Conservation (phyloP, 2,113 vertebrate species). For the Petrocephalus zakoni region DNA sequence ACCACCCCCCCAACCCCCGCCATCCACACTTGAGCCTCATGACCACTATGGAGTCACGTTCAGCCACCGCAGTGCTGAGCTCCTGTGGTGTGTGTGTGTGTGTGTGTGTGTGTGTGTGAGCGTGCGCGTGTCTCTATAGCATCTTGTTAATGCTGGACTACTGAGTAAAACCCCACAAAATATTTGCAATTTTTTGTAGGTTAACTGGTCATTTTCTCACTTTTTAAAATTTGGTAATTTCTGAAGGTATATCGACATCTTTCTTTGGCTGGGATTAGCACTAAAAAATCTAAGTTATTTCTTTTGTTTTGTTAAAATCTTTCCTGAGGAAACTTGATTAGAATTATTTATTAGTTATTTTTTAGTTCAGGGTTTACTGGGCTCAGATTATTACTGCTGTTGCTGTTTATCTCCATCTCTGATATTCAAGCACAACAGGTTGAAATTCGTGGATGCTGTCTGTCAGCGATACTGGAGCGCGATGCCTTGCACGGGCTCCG, state of each 20-base stretch:
- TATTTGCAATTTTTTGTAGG: not conserved
- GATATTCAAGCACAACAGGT: slow-evolving; percentile 20
- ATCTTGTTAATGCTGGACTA: slow-evolving; percentile 22
- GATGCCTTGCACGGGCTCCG: not conserved
- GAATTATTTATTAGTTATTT: slow-evolving; percentile 69
- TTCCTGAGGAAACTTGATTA: slow-evolving; percentile 75
- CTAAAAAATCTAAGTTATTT: slow-evolving; percentile 54
- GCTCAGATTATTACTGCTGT: slow-evolving; percentile 30
- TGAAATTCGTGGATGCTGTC: not conserved
- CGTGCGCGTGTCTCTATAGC: not conserved
- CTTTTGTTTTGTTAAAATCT: slow-evolving; percentile 50
- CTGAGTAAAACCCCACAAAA: slow-evolving; percentile 3
- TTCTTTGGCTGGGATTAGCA: slow-evolving; percentile 37
- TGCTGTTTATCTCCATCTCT: not conserved
- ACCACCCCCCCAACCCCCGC: not conserved
- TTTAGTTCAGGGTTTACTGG: slow-evolving; percentile 67
- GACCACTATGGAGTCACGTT: not conserved
- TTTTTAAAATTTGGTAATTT: slow-evolving; percentile 19
- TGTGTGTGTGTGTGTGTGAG: not conserved
- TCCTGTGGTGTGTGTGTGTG: not conserved
- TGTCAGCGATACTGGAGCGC: not conserved
- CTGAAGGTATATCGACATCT: slow-evolving; percentile 34
- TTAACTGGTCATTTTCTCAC: slow-evolving; percentile 17
- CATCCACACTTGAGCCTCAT: not conserved
- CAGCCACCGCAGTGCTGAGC: not conserved